Evolutionary conservation across 2,888 invertebrate species (phyloP).

Genomic region (Zele albiditarsus): DNA sequence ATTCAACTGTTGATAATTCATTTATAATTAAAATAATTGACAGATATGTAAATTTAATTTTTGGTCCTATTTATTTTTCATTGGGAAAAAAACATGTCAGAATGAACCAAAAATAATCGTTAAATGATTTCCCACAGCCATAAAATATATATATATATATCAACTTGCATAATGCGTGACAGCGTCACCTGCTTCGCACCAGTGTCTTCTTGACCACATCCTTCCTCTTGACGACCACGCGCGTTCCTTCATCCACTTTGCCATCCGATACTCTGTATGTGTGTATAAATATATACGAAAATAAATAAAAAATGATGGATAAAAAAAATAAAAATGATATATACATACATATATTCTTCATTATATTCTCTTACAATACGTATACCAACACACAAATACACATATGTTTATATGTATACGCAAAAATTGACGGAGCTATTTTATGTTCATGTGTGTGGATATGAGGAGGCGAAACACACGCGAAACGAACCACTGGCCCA

Average conservation of each 20-base stretch:
- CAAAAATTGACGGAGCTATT: not conserved
- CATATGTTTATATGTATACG: not conserved
- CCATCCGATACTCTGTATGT: constrained; percentile 1
- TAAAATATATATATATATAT: constrained; percentile 18
- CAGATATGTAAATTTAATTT: not conserved
- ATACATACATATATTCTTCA: not conserved
- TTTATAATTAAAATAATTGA: too few species aligned
- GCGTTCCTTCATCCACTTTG: constrained; percentile 8
- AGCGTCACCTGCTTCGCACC: constrained; percentile 54
- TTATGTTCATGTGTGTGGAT: not conserved
- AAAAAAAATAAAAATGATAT: constrained; percentile 15
- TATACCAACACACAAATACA: not conserved
- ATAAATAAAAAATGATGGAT: constrained; percentile 4
- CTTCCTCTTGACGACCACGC: constrained; percentile 60
- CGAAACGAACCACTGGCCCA: constrained; percentile 34
- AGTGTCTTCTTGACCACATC: constrained; percentile 68
- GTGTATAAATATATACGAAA: constrained; percentile 8
- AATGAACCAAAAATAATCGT: constrained; percentile 24
- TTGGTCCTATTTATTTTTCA: not conserved
- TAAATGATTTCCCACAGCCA: constrained; percentile 59
- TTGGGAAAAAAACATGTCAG: not conserved
- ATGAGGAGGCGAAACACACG: constrained; percentile 28
- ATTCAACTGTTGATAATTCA: too few species aligned
- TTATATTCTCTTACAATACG: not conserved
- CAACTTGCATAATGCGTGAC: constrained; percentile 27